Evolutionary conservation across 2,113 vertebrate species (phyloP), one percentile per base, ranked within the genome.

Genomic region (Okapia johnstoni): DNA sequence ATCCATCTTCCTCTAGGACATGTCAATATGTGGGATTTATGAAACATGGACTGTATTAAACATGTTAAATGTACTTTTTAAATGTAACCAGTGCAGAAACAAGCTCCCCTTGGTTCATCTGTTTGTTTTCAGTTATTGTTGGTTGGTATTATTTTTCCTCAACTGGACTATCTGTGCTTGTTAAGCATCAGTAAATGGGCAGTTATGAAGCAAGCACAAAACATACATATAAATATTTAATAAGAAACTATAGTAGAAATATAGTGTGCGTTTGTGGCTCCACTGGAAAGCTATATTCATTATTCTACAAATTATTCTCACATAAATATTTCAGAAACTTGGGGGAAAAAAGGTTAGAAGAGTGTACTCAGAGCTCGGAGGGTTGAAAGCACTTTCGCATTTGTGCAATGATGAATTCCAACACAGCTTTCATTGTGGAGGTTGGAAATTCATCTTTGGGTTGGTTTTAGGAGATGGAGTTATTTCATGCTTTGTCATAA

Each of bases 251-350:
- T 79, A 98, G 96, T 92, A 98, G 97, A 98, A 98, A 98, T 98
- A 98, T 58, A 96, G 97, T 77, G 87, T 63, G 66, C 36, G 30
- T 97, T 98, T 97, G 90, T 94, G 85, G 97, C 95, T 97, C 97
- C 93, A 93, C 90, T 97, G 63, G 89, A 98, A 98, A 98, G 98
- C 97, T 98, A 98, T 98, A 98, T 98, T 98, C 98, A 98, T 98
- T 98, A 98, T 98, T 98, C 97, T 98, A 98, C 85, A 95, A 98
- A 98, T 98, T 98, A 98, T 99, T 98, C 88, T 97, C 93, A 98
- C 96, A 98, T 98, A 99, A 98, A 99, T 99, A 98, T 99, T 99
- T 99, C 97, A 99, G 97, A 98, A 98, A 97, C 95, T 57, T 90
- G 83, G 70, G 88, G 95, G 86, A 90, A 92, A 95, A 86, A 98